These are phyloP conservation scores for Ceratosolen solmsi DNA, from an alignment of 1,140 invertebrate species.

Conservation along the genomic window DNA sequence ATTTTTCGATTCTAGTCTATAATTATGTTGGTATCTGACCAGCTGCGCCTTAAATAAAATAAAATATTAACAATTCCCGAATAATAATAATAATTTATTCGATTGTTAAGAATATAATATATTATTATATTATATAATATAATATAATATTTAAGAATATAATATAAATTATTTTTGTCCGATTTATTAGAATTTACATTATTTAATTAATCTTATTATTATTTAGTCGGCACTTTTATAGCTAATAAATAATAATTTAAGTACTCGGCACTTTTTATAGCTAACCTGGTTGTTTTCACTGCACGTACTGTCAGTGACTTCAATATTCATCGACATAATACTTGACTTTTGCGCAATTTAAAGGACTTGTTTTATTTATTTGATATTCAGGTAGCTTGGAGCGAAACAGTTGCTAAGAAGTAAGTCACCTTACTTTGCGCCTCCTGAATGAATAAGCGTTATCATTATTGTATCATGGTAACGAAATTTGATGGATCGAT, in stretches of 20 bases:
- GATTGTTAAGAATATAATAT: no score
- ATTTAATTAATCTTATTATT: no score
- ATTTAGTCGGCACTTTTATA: no score
- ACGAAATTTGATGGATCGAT: conserved; percentile 44
- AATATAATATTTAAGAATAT: no score
- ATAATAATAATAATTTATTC: no score
- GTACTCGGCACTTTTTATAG: conserved; percentile 5
- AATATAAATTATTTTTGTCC: no score
- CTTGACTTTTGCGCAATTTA: conserved; percentile 51
- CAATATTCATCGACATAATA: conserved; percentile 59
- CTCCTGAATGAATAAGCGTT: neutral
- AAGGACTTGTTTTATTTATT: neutral
- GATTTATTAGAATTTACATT: no score
- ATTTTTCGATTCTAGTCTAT: conserved; percentile 72
- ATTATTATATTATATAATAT: no score
- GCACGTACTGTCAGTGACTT: conserved; percentile 55
- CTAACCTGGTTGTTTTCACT: conserved; percentile 57
- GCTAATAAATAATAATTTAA: no score
- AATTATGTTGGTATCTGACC: conserved; percentile 71
- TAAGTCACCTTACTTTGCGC: neutral
- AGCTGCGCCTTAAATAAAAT: conserved; percentile 27
- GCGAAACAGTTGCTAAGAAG: neutral
- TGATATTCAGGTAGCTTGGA: neutral
- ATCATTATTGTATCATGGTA: conserved; percentile 24
- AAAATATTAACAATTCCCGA: neutral